These are phyloP conservation scores for Malurus alboscapulatus DNA, from an alignment of 2,113 vertebrate species.

Conservation along the genomic window DNA sequence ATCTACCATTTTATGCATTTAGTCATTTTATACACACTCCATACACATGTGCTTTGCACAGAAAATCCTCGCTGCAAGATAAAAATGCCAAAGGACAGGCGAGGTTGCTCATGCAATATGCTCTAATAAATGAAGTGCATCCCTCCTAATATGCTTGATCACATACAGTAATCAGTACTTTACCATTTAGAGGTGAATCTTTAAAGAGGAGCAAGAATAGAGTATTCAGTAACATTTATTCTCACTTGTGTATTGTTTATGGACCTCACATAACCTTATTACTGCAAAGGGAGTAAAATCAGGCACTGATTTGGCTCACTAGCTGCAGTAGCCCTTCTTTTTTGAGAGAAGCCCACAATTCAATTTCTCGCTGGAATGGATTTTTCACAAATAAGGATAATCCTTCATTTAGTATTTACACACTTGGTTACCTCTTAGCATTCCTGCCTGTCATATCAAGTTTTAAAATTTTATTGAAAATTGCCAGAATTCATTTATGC, in stretches of 20 bases:
- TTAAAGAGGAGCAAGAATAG: neutral
- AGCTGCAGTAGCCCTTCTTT: neutral
- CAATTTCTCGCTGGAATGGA: slow-evolving; percentile 60
- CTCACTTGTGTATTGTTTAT: neutral
- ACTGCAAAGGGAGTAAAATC: slow-evolving; percentile 14
- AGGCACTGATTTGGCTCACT: slow-evolving; percentile 22
- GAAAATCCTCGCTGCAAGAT: neutral
- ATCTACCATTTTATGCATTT: neutral
- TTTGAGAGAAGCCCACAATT: slow-evolving; percentile 16
- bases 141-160: neutral
- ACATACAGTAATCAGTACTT: neutral
- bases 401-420: slow-evolving; percentile 60
- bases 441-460: slow-evolving; percentile 38
- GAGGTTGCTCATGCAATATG: neutral
- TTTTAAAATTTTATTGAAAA: slow-evolving; percentile 55
- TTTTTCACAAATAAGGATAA: slow-evolving; percentile 59
- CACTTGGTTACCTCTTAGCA: slow-evolving; percentile 54
- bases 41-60: neutral
- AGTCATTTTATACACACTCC: neutral
- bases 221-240: neutral
- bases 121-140: neutral
- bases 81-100: neutral
- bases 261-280: neutral
- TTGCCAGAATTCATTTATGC: slow-evolving; percentile 57
- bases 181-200: neutral